Percentiles rank a stretch among this genome's conserved stretches.
phyloP scores from a whole-genome alignment of 2,797 vertebrate genomes.

The Somateria mollissima region DNA sequence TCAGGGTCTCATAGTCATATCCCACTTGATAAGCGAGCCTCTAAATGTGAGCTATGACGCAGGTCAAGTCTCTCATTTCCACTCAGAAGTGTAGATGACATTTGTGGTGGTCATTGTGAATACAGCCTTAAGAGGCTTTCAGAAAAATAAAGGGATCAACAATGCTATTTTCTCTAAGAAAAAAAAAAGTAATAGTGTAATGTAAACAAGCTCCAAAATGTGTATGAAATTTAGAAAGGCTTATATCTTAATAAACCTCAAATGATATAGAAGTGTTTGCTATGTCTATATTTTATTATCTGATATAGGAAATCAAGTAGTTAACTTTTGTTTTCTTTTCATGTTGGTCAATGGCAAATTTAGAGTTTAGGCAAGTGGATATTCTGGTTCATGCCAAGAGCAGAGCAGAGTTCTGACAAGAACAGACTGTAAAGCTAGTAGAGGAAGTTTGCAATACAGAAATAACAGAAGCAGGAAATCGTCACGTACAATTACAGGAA shows the following conservation, averaged over 20 bases:
- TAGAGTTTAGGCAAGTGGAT: background rate
- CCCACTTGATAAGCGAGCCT: constrained; percentile 9
- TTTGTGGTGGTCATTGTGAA: constrained; percentile 4
- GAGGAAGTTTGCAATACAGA: constrained; percentile 12
- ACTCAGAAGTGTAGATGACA: background rate
- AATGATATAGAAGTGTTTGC: background rate
- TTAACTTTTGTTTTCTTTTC: background rate
- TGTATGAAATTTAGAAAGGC: background rate
- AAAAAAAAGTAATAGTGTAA: background rate
- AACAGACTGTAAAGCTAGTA: background rate
- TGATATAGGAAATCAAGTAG: background rate
- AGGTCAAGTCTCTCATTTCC: constrained; percentile 22
- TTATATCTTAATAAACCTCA: background rate
- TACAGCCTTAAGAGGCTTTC: background rate
- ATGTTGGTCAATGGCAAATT: background rate
- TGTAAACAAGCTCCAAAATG: background rate
- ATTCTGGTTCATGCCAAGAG: background rate
- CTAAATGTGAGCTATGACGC: constrained; percentile 30
- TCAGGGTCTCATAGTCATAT: background rate
- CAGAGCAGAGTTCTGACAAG: background rate
- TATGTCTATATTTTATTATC: background rate
- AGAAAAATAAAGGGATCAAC: background rate
- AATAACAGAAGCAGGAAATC: constrained; percentile 24
- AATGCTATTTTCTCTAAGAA: background rate
- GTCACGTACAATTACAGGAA: constrained; percentile 36